Conservation (phyloP, 30 jellyfish, hydroid and myxozoan genomes). For the Morbakka virulenta region DNA sequence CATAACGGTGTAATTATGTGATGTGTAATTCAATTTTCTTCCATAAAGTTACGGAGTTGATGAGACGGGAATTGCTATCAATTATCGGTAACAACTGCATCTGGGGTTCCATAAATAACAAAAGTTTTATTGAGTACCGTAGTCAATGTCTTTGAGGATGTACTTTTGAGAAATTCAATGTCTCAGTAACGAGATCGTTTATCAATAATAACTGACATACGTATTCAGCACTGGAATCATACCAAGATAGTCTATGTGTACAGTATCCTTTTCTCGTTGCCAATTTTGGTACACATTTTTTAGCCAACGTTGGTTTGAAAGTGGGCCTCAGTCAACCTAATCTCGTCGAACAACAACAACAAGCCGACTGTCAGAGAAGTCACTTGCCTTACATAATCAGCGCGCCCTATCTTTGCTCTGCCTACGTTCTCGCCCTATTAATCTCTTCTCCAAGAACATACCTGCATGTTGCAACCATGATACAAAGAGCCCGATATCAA, state of each 20-base stretch:
- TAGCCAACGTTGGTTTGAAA: too few species aligned
- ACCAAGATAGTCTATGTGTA: conserved; percentile 12
- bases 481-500: too few species aligned
- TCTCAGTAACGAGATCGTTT: conserved; percentile 18
- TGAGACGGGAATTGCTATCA: not conserved
- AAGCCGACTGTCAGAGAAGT: too few species aligned
- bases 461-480: too few species aligned
- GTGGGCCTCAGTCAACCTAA: too few species aligned
- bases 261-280: too few species aligned
- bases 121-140: not conserved
- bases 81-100: not conserved
- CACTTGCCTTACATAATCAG: too few species aligned
- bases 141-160: not conserved
- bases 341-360: too few species aligned
- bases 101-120: not conserved
- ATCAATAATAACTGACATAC: conserved; percentile 1
- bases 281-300: too few species aligned
- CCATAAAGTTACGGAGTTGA: not conserved
- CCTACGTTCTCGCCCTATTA: too few species aligned
- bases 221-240: conserved; percentile 12
- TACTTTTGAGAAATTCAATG: not conserved
- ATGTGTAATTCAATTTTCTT: not conserved
- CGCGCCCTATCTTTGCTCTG: too few species aligned
- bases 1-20: not conserved
- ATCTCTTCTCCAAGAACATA: too few species aligned